Evolutionary conservation across 1,140 invertebrate species (phyloP), one percentile per base, ranked within the genome.

Genomic region (Drosophila suzukii): DNA sequence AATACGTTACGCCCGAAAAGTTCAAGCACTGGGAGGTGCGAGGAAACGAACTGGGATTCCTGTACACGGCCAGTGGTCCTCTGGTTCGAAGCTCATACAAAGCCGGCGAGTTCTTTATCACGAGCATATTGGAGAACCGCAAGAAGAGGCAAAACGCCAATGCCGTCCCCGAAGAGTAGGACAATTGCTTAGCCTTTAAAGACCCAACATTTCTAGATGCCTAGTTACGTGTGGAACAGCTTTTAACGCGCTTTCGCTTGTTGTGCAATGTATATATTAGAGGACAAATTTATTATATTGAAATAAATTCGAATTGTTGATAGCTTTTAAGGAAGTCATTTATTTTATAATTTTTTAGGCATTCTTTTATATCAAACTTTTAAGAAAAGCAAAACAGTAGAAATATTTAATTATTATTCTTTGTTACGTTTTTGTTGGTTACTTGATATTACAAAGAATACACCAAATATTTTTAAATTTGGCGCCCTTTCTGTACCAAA

Each of bases 21-120:
- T 99, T 98, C 92, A 95, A 97, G 81, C 93, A 96, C 63, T 99
- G 98, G 98, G 96, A 99, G 93, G 93, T 95, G 32, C 91, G 95
- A 5, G 99, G 99, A 0, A 94, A 96, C 62, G 93, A 97, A 89
- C 91, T 99, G 72, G 99, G 98, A 27, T 99, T 99, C 93, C 93
- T 98, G 0, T 99, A 99, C 93, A 98, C 97, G 3, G 99, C 99
- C 11, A 99, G 98, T 94, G 99, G 99, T 12, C 98, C 99, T 1
- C 93, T 99, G 13, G 98, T 99, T 0, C 93, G 99, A 30, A 99
- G 98, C 60, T 99, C 98, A 0, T 99, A 99, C 90, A 98, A 98
- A 93, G 99, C 99, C 57, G 99, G 98, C 49, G 97, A 98, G 94
- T 97, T 97, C 92, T 98, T 97, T 90, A 95, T 98, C 20, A 94